Evolutionary conservation across 2,113 vertebrate genomes (phyloP), one percentile per base, ranked within the genome.

Genomic region (Aplodontia rufa): DNA sequence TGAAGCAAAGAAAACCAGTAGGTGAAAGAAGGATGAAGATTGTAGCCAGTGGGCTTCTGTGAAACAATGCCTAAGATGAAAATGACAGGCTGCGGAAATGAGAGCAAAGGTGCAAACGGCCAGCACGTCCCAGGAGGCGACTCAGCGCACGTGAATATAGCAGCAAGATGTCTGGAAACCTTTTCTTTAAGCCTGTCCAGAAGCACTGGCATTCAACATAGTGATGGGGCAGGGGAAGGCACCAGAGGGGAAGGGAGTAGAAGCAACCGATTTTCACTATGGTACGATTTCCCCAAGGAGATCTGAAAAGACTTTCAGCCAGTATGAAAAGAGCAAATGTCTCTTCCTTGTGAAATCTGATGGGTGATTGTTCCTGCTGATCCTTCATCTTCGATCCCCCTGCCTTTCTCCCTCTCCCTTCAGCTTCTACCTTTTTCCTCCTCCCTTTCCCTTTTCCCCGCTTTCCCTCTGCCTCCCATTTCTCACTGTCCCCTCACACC

Each of bases 221-320:
- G 62, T 71, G 30, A 69, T 68, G 32, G 47, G 35, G 55, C 53
- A 51, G n/a, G n/a, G n/a, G n/a, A n/a, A n/a, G n/a, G n/a, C n/a
- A n/a, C n/a, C 6, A 32, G 28, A 45, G 14, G 16, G 13, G 20
- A 68, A 13, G 7, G 30, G 47, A 55, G 28, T 19, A 69, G 40
- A 91, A 45, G 35, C 64, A 58, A 72, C 19, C 79, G 40, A 32
- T 78, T 83, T 82, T 66, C 62, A 49, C 71, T 84, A 58, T 60
- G 66, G 37, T 71, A 49, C 55, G 17, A 58, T 69, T 87, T 71
- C 45, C 62, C 32, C 40, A 47, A 58, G 55, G 30, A 79, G 53
- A 76, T 71, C 30, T 81, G 66, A 20, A 78, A 80, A 32, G n/a
- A 62, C 32, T 95, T 92, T 82, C 32, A 76, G 26, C 24, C 7